A percentile compares a stretch with the other conserved stretches of the same genome.
Evolutionary conservation across 2,113 vertebrate genomes (phyloP).

Genomic region (Cacatua alba): DNA sequence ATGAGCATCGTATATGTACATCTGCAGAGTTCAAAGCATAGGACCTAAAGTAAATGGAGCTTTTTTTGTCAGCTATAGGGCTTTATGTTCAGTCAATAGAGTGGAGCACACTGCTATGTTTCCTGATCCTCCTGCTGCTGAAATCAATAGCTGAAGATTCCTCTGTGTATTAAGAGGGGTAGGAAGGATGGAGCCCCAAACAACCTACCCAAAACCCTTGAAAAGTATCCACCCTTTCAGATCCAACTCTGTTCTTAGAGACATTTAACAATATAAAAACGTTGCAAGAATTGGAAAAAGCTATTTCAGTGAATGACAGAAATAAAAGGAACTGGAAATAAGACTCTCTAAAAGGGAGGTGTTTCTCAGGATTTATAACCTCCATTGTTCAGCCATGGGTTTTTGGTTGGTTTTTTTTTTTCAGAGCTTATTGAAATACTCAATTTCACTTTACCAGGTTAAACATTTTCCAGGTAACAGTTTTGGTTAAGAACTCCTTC

Average conservation of each 20-base stretch:
- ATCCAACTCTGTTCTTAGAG: background rate
- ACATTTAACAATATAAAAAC: background rate
- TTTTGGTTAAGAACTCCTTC: background rate
- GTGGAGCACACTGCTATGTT: background rate
- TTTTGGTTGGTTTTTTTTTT: background rate
- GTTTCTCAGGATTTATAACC: background rate
- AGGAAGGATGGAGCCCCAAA: background rate
- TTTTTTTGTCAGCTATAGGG: background rate
- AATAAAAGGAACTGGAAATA: background rate
- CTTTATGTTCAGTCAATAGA: background rate
- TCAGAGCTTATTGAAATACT: background rate
- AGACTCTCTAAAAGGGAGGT: background rate
- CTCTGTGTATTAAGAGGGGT: background rate
- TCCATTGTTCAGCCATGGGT: background rate
- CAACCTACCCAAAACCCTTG: background rate
- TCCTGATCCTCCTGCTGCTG: background rate
- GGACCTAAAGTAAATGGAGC: background rate
- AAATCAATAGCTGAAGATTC: constrained; percentile 15
- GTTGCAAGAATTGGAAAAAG: background rate
- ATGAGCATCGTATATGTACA: background rate
- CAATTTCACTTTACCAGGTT: background rate
- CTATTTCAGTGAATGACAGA: background rate
- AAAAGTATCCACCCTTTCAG: background rate
- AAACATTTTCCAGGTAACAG: background rate
- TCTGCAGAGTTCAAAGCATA: background rate